These are phyloP conservation scores for Sinopyrophorus schimmeli DNA, from an alignment of 2,888 invertebrate species.

Conservation along the genomic window DNA sequence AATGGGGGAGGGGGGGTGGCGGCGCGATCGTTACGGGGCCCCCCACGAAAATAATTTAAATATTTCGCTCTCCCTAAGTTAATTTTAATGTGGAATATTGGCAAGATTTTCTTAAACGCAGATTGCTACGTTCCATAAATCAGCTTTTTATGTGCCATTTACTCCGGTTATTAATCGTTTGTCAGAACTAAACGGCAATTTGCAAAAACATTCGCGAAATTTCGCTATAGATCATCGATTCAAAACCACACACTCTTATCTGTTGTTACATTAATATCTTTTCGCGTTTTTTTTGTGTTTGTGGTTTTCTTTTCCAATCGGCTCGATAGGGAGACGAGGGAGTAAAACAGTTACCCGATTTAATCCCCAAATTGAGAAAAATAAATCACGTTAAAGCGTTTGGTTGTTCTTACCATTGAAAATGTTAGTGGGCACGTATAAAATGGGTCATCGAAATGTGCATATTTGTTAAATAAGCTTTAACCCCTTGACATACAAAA, in stretches of 20 bases:
- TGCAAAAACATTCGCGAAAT: conserved; percentile 42
- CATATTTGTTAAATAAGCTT: too few relatives aligned
- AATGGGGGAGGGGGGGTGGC: too few relatives aligned
- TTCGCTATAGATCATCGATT: conserved; percentile 45
- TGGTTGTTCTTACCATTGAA: too few relatives aligned
- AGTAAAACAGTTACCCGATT: too few relatives aligned
- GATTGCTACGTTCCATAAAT: conserved; percentile 51
- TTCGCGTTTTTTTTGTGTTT: too few relatives aligned
- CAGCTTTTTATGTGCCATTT: conserved; percentile 55
- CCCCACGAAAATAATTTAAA: conserved; percentile 49
- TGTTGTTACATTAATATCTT: conserved; percentile 30
- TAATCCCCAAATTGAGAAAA: too few relatives aligned
- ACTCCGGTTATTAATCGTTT: conserved; percentile 54
- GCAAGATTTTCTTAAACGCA: conserved; percentile 45
- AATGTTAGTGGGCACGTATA: too few relatives aligned
- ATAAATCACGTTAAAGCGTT: too few relatives aligned
- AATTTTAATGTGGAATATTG: conserved; percentile 52
- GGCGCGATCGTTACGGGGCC: conserved; percentile 36
- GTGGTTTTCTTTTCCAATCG: too few relatives aligned
- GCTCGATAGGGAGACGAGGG: too few relatives aligned
- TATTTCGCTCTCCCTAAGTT: conserved; percentile 47
- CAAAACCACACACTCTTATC: conserved; percentile 35
- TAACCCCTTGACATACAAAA: too few relatives aligned
- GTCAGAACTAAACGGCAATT: conserved; percentile 49
- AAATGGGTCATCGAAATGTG: too few relatives aligned